phyloP scores from a whole-genome alignment of 2,888 invertebrate genomes.

The Lasioglossum oenotherae region DNA sequence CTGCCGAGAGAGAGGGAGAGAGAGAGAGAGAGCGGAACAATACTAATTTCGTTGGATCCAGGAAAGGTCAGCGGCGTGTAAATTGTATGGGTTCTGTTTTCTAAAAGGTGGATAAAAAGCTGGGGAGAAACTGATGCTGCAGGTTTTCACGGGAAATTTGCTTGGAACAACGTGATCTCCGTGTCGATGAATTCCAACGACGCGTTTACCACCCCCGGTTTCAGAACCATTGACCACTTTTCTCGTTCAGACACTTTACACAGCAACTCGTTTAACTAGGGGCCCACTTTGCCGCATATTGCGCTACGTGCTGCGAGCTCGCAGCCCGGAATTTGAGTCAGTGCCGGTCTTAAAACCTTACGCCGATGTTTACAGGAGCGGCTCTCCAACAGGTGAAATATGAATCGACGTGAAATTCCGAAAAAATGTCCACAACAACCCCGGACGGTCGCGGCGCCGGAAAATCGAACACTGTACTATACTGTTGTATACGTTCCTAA shows the following conservation, averaged over 20 bases:
- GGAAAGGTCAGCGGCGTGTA: neutral
- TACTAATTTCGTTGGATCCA: neutral
- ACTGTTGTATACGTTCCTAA: no score
- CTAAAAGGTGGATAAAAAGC: neutral
- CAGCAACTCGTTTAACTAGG: constrained; percentile 44
- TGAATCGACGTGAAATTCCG: constrained; percentile 15
- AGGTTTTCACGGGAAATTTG: constrained; percentile 42
- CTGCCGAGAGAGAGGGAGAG: neutral
- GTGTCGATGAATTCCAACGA: constrained; percentile 50
- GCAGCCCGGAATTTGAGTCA: constrained; percentile 48
- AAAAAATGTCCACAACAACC: constrained; percentile 18
- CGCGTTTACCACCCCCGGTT: constrained; percentile 29
- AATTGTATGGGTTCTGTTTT: neutral
- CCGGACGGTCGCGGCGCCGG: constrained; percentile 1
- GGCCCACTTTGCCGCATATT: constrained; percentile 52
- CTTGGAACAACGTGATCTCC: constrained; percentile 37
- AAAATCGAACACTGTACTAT: constrained; percentile 6
- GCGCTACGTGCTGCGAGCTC: constrained; percentile 46
- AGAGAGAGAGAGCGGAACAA: neutral
- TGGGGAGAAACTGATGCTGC: neutral
- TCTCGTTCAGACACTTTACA: constrained; percentile 39
- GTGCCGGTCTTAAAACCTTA: constrained; percentile 38
- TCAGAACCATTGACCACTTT: constrained; percentile 49
- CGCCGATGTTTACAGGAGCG: constrained; percentile 41
- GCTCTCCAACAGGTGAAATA: constrained; percentile 43